Percentiles rank a stretch among this genome's conserved stretches.
Evolutionary conservation across 2,113 vertebrate species (phyloP).

Genomic region (Ophiodon elongatus): DNA sequence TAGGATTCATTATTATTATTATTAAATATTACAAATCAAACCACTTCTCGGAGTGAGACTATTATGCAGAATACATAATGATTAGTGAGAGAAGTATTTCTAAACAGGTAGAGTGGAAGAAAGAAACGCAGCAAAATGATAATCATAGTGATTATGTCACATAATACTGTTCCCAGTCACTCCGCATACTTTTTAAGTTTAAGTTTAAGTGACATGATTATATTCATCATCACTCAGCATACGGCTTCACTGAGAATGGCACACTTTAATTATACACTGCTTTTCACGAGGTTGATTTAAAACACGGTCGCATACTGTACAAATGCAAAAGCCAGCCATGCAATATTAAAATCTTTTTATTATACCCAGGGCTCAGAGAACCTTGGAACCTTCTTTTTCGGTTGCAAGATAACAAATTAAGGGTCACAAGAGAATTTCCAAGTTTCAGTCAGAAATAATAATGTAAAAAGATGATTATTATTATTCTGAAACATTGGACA

Average conservation of each 20-base stretch:
- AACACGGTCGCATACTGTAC: not conserved
- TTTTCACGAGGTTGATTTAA: slow-evolving; percentile 21
- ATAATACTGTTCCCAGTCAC: slow-evolving; percentile 16
- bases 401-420: slow-evolving; percentile 3
- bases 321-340: slow-evolving; percentile 2
- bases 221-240: slow-evolving; percentile 17
- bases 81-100: slow-evolving; percentile 16
- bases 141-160: slow-evolving; percentile 41
- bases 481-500: slow-evolving; percentile 6
- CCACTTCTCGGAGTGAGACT: slow-evolving; percentile 12
- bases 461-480: not conserved
- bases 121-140: slow-evolving; percentile 10
- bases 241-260: slow-evolving; percentile 1
- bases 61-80: slow-evolving; percentile 12
- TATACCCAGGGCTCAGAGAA: not conserved
- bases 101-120: not conserved
- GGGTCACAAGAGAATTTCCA: slow-evolving; percentile 9
- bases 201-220: slow-evolving; percentile 30
- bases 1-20: not conserved
- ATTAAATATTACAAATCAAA: not conserved
- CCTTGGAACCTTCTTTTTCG: not conserved
- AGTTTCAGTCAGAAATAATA: not conserved
- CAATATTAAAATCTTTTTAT: not conserved
- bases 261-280: slow-evolving; percentile 37
- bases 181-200: not conserved